Evolutionary conservation across 2,888 invertebrate genomes (phyloP).

Genomic region (Xylota segnis): DNA sequence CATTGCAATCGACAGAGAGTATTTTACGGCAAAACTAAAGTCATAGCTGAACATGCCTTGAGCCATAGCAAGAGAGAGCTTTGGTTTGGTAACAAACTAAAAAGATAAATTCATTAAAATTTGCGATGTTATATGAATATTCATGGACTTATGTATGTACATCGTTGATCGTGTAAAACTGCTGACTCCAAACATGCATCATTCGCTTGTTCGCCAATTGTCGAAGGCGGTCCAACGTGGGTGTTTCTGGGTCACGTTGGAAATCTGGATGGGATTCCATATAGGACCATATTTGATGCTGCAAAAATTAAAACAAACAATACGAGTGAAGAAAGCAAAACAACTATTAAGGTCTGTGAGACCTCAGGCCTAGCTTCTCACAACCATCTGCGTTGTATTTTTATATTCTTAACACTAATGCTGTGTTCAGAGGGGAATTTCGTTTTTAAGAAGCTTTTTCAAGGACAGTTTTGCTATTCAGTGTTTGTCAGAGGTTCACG

Average conservation of each 20-base stretch:
- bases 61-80: slow-evolving; percentile 85
- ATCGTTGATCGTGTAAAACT: slow-evolving; percentile 84
- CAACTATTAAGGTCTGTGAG: no score
- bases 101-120: slow-evolving; percentile 55
- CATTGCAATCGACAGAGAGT: slow-evolving; percentile 88
- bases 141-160: slow-evolving; percentile 77
- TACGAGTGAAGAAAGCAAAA: no score
- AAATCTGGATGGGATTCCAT: slow-evolving; percentile 87
- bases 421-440: no score
- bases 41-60: slow-evolving; percentile 87
- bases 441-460: no score
- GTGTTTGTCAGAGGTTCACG: no score
- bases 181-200: slow-evolving; percentile 88
- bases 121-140: no score
- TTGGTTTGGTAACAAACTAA: slow-evolving; percentile 85
- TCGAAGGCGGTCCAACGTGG: slow-evolving; percentile 86
- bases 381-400: no score
- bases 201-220: slow-evolving; percentile 86
- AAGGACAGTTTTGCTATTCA: no score
- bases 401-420: no score
- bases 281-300: slow-evolving; percentile 87
- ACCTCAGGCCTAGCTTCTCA: no score
- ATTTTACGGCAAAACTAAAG: slow-evolving; percentile 87
- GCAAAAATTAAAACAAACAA: slow-evolving; percentile 77
- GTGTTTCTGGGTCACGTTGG: slow-evolving; percentile 85